phyloP scores from a whole-genome alignment of 2,888 invertebrate species.

The Oasisia sp. region DNA sequence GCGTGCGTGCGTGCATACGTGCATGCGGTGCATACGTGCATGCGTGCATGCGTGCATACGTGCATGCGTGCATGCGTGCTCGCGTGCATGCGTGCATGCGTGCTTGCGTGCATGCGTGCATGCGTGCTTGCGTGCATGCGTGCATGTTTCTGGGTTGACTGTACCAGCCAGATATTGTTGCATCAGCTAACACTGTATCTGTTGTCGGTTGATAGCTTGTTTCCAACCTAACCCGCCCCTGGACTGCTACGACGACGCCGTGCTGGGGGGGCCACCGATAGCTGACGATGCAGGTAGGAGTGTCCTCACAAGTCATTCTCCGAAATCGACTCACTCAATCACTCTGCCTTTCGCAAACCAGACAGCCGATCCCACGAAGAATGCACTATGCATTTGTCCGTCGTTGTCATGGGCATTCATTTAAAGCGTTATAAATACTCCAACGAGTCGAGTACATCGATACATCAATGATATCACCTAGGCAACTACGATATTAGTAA shows the following conservation, averaged over 20 bases:
- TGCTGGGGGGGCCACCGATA: too few species aligned
- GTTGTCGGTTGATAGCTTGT: neutral
- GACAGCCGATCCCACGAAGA: neutral
- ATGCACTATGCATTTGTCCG: neutral
- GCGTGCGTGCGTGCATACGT: too few species aligned
- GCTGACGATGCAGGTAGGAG: neutral
- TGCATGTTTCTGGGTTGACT: too few species aligned
- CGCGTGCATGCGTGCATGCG: too few species aligned
- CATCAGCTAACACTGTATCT: neutral
- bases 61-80: too few species aligned
- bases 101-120: too few species aligned
- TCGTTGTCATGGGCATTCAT: neutral
- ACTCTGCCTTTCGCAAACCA: neutral
- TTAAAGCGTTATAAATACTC: neutral
- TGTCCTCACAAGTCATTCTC: neutral
- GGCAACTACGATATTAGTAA: neutral
- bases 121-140: too few species aligned
- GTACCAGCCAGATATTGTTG: neutral
- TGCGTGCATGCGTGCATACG: too few species aligned
- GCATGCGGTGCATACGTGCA: too few species aligned
- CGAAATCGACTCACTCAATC: neutral
- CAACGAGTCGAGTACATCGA: neutral
- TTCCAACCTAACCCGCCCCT: neutral
- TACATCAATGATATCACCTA: neutral
- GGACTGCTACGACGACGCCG: neutral